These are phyloP conservation scores for Redunca redunca DNA, from an alignment of 2,113 vertebrate genomes.

Conservation along the genomic window DNA sequence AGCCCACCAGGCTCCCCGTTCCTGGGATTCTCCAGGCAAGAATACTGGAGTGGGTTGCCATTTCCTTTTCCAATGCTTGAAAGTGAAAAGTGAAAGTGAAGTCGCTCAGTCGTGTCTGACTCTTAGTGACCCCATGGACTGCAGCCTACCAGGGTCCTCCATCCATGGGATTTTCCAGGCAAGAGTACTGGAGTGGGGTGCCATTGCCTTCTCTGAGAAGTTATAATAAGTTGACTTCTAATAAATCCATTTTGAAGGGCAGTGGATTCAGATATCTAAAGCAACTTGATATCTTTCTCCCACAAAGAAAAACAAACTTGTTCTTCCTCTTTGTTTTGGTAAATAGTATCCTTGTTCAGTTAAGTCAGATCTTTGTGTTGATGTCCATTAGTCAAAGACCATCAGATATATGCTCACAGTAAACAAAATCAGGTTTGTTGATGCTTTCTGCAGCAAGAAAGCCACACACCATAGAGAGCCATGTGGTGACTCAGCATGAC, in stretches of 20 bases:
- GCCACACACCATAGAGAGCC: neutral
- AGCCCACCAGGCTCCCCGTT: neutral
- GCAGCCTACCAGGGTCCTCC: neutral
- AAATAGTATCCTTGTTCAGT: neutral
- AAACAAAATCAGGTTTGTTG: neutral
- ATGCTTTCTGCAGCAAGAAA: slow-evolving; percentile 18
- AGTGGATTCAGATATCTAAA: neutral
- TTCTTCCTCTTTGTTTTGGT: neutral
- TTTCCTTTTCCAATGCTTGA: neutral
- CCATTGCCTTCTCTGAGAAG: neutral
- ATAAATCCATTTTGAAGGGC: neutral
- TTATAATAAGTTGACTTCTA: neutral
- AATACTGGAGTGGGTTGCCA: neutral
- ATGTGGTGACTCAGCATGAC: neutral
- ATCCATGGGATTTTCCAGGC: neutral
- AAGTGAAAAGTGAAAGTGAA: neutral
- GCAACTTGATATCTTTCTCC: neutral
- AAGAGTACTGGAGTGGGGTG: neutral
- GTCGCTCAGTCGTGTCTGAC: neutral
- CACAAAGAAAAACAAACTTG: neutral
- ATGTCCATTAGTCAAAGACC: neutral
- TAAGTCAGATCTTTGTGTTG: neutral
- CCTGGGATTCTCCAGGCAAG: neutral
- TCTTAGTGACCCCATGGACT: neutral
- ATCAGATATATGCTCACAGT: neutral